Evolutionary conservation across 2,113 vertebrate genomes (phyloP).

Genomic region (Sardina pilchardus): DNA sequence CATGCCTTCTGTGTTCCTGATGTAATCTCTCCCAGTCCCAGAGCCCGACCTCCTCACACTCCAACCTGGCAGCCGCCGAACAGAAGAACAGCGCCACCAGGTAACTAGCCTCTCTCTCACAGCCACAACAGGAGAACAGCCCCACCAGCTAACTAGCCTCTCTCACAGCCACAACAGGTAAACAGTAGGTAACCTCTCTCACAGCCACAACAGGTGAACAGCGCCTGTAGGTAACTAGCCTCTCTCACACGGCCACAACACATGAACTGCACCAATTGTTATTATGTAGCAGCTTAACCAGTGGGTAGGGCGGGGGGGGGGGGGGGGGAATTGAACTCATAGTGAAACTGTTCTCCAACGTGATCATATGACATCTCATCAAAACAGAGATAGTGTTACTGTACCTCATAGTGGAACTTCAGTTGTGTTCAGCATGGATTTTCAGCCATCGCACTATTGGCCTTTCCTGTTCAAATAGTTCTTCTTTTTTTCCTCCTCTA

Average conservation of each 20-base stretch:
- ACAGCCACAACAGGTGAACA: too few species aligned
- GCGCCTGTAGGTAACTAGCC: too few species aligned
- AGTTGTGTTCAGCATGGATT: background rate
- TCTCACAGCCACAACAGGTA: too few species aligned
- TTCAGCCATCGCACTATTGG: background rate
- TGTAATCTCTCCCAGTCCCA: constrained; percentile 53
- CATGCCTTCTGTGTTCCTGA: background rate
- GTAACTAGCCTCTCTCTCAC: constrained; percentile 29
- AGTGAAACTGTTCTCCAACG: too few species aligned
- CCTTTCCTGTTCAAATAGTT: background rate
- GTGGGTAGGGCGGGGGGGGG: too few species aligned
- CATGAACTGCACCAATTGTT: too few species aligned
- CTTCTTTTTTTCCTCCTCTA: background rate
- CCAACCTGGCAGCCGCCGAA: constrained; percentile 58
- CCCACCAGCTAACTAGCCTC: too few species aligned
- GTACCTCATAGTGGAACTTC: background rate
- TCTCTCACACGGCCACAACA: too few species aligned
- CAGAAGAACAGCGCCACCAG: constrained; percentile 58
- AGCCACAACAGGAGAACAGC: too few species aligned
- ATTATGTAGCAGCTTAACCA: too few species aligned
- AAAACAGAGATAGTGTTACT: background rate
- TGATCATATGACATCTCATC: background rate
- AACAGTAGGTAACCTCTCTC: too few species aligned
- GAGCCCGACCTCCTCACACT: constrained; percentile 67
- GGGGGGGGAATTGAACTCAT: too few species aligned